Conservation (phyloP, 92 coral and sea anemone genomes). For the Parazoanthus atlanticus region DNA sequence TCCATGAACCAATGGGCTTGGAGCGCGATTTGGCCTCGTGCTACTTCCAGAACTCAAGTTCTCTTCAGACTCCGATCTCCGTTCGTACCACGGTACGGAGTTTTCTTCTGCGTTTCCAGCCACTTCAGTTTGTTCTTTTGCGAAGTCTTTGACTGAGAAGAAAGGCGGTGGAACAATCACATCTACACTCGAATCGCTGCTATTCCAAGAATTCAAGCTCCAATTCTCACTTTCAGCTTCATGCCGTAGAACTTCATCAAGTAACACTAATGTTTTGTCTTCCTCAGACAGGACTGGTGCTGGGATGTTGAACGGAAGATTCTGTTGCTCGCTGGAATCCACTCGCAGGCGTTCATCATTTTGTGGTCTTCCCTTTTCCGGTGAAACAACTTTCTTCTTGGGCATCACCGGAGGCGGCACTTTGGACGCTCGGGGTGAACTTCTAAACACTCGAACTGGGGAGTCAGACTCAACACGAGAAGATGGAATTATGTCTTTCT, state of each 20-base stretch:
- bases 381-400: conserved; percentile 62
- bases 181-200: conserved; percentile 84
- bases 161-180: conserved; percentile 71
- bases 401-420: conserved; percentile 86
- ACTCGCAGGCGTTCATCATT: conserved; percentile 4
- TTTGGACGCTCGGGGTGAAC: conserved; percentile 39
- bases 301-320: conserved; percentile 60
- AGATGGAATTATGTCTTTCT: conserved; percentile 28
- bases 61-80: conserved; percentile 77
- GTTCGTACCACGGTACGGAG: conserved; percentile 70
- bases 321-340: conserved; percentile 27
- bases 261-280: conserved; percentile 78
- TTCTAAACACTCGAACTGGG: neutral
- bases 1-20: conserved; percentile 22
- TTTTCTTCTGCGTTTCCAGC: conserved; percentile 37
- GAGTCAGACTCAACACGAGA: conserved; percentile 5
- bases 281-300: conserved; percentile 76
- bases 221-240: conserved; percentile 96
- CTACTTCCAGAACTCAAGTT: conserved; percentile 55
- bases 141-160: conserved; percentile 21
- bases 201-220: conserved; percentile 97
- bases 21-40: conserved; percentile 17
- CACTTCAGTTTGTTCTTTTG: conserved; percentile 39
- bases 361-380: neutral
- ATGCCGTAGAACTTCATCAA: conserved; percentile 88